Percentiles rank a stretch among this genome's conserved stretches.
phyloP scores from a whole-genome alignment of 2,888 invertebrate genomes.

The Ornithoptera alexandrae region DNA sequence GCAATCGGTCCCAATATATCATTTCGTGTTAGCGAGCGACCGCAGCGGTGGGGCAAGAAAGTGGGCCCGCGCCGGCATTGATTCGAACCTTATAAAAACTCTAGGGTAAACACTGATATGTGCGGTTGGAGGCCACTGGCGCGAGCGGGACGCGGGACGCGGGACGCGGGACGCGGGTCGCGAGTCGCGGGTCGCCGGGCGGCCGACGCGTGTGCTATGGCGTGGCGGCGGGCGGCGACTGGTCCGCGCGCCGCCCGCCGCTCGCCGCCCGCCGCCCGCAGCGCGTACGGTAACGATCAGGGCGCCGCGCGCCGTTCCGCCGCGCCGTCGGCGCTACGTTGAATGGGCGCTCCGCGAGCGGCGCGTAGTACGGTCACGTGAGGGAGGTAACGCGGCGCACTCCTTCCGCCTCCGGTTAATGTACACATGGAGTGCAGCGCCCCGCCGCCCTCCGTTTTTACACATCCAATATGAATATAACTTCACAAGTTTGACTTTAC shows the following conservation, averaged over 20 bases:
- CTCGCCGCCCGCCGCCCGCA: conserved; percentile 47
- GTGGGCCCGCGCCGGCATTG: neutral
- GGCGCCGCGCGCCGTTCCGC: neutral
- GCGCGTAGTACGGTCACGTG: too few species aligned
- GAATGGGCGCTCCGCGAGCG: too few species aligned
- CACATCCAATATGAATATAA: too few species aligned
- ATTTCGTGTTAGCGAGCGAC: too few species aligned
- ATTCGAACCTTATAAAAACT: conserved; percentile 35
- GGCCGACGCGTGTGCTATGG: conserved; percentile 36
- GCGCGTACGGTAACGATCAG: neutral
- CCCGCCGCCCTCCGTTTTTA: too few species aligned
- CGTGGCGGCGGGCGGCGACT: conserved; percentile 63
- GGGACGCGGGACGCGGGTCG: neutral
- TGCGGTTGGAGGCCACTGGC: conserved; percentile 61
- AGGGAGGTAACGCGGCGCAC: too few species aligned
- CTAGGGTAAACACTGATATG: conserved; percentile 58
- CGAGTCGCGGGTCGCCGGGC: conserved; percentile 19
- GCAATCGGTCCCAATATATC: too few species aligned
- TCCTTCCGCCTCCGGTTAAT: too few species aligned
- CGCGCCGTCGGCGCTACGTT: too few species aligned
- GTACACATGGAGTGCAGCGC: too few species aligned
- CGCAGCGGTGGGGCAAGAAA: too few species aligned
- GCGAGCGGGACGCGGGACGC: conserved; percentile 16
- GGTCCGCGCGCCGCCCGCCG: conserved; percentile 53
- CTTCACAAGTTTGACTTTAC: too few species aligned